Percentiles rank a stretch among this genome's conserved stretches.
phyloP scores from a whole-genome alignment of 2,888 invertebrate genomes.

The Pristionchus fissidentatus region DNA sequence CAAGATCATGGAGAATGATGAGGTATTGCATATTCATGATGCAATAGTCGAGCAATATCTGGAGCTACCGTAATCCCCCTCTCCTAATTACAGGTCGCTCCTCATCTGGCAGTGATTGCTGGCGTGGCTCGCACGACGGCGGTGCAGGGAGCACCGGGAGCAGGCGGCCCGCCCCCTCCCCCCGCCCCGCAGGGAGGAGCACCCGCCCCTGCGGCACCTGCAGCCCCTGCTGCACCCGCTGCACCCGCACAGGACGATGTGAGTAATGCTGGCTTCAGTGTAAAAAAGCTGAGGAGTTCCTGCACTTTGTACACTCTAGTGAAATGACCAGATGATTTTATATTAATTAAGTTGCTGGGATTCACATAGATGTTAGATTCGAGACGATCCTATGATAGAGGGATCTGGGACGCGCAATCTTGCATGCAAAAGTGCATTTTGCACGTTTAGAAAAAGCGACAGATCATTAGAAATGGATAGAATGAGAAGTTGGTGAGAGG shows the following conservation, averaged over 20 bases:
- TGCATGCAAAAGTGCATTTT: background rate
- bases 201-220: conserved; percentile 7
- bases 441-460: conserved; percentile 17
- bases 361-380: too few relatives aligned
- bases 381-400: too few relatives aligned
- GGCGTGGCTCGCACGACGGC: conserved; percentile 55
- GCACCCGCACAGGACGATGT: conserved; percentile 15
- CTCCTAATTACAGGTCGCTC: conserved; percentile 50
- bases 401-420: too few relatives aligned
- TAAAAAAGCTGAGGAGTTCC: background rate
- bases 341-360: too few relatives aligned
- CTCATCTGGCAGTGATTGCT: conserved; percentile 56
- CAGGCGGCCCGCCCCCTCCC: background rate
- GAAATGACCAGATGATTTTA: too few relatives aligned
- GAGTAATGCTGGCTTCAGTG: background rate
- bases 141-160: background rate
- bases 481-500: conserved; percentile 14
- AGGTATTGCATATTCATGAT: conserved; percentile 76
- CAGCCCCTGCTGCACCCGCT: conserved; percentile 24
- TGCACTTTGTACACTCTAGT: background rate
- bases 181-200: conserved; percentile 39
- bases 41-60: too few relatives aligned
- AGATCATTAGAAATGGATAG: conserved; percentile 34
- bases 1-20: conserved; percentile 86
- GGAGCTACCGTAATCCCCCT: background rate